Percentiles rank a stretch among this genome's conserved stretches.
These are phyloP conservation scores for Cheilosia grossa DNA, from an alignment of 2,888 invertebrate species.

Conservation along the genomic window DNA sequence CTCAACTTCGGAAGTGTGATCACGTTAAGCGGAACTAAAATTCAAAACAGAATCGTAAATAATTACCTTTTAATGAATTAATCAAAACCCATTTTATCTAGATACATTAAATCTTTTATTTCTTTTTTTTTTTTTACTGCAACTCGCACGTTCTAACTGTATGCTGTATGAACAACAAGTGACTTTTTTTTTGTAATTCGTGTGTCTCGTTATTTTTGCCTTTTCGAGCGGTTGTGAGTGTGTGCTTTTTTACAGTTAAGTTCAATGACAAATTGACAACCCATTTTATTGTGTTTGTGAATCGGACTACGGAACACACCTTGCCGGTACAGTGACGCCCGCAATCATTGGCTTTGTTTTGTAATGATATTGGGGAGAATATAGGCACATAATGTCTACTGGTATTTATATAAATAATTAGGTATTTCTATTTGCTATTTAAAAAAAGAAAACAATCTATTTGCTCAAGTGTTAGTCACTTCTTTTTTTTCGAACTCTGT, in stretches of 20 bases:
- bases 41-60: constrained; percentile 53
- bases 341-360: background rate
- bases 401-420: background rate
- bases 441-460: no score
- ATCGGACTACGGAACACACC: background rate
- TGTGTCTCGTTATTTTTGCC: constrained; percentile 30
- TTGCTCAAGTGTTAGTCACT: background rate
- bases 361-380: no score
- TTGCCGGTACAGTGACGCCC: background rate
- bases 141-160: constrained; percentile 34
- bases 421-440: no score
- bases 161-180: constrained; percentile 32
- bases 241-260: constrained; percentile 34
- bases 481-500: constrained; percentile 1
- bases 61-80: constrained; percentile 52
- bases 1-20: constrained; percentile 70
- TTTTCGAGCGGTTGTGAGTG: constrained; percentile 5
- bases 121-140: constrained; percentile 25
- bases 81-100: constrained; percentile 29
- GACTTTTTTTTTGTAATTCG: constrained; percentile 17
- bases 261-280: constrained; percentile 55
- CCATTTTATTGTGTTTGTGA: background rate
- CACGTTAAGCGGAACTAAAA: constrained; percentile 48
- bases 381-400: no score
- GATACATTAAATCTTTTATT: background rate